phyloP scores from a whole-genome alignment of 2,797 vertebrate species.

The Psittacula derbiana region DNA sequence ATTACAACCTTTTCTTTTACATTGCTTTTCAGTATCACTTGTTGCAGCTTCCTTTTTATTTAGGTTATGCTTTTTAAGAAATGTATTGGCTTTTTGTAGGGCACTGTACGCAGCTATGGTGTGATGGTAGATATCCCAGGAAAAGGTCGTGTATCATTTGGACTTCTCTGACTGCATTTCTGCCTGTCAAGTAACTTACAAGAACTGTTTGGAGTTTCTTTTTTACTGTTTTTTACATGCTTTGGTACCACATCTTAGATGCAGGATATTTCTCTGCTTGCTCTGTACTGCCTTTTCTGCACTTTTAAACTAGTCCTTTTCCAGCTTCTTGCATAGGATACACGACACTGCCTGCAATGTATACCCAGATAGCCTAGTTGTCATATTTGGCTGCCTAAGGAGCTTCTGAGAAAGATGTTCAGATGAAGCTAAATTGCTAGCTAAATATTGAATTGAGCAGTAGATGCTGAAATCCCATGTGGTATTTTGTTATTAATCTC shows the following conservation, averaged over 20 bases:
- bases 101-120: not conserved
- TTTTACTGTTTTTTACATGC: not conserved
- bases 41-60: not conserved
- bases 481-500: constrained; percentile 47
- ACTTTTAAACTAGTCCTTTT: not conserved
- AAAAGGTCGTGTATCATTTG: not conserved
- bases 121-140: not conserved
- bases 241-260: not conserved
- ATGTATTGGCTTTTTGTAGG: rapidly evolving
- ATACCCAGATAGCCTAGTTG: not conserved
- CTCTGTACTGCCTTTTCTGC: not conserved
- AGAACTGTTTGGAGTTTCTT: not conserved
- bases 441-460: constrained; percentile 32
- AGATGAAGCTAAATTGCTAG: constrained; percentile 20
- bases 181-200: not conserved
- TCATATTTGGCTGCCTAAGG: not conserved
- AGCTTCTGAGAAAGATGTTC: constrained; percentile 1
- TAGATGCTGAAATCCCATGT: constrained; percentile 9
- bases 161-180: not conserved
- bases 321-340: not conserved
- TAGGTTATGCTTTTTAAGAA: not conserved
- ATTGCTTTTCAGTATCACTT: not conserved
- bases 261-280: not conserved
- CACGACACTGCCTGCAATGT: not conserved
- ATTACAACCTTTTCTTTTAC: not conserved